Base-by-base conservation (phyloP, 2,888 invertebrate species). In the Oligia fasciuncula region DNA sequence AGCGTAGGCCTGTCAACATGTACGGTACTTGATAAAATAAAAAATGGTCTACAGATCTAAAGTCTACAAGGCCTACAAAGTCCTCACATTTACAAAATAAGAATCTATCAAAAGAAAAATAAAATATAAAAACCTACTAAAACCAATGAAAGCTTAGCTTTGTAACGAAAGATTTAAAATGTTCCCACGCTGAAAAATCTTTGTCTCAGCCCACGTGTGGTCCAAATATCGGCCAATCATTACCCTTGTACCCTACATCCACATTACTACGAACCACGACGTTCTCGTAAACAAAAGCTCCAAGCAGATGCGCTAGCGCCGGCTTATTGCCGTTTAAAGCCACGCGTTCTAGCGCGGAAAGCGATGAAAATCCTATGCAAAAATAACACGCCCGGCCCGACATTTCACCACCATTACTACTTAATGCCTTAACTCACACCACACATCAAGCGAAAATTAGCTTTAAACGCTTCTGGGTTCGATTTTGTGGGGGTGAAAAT, bases 301-400 rank as follows among this genome's bases (percentile, higher is more conserved):
- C 84, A 88, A 89, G 88, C 84, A 85, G 90, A 89, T 91, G 90
- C 90, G 90, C 91, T 89, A 90, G 91, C 90, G 90, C 89, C 86
- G 83, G 83, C 87, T 88, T 93, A 94, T 96, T 94, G 95, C 96
- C 96, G 96, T 96, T 96, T 96, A 92, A 96, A 96, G 96, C 90
- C 95, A 95, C 94, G 94, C 94, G 92, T 87, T 87, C 86, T 85
- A 87, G 90, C 92, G 93, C 91, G 91, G 94, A 93, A 94, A 94
- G 94, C 94, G 93, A 93, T 93, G 95, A 94, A 95, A 94, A 95
- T 93, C 89, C 93, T 93, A 94, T 93, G 95, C 96, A 94, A 96
- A 97, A 97, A 97, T 97, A 97, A 96, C 96, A 95, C 92, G 88
- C 92, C 92, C 92, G 91, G 88, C 89, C 93, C 93, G 93, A 94